A percentile compares a stretch with the other conserved stretches of the same genome.
Evolutionary conservation across 2,797 vertebrate species (phyloP).

Genomic region (Halcyon smyrnensis): DNA sequence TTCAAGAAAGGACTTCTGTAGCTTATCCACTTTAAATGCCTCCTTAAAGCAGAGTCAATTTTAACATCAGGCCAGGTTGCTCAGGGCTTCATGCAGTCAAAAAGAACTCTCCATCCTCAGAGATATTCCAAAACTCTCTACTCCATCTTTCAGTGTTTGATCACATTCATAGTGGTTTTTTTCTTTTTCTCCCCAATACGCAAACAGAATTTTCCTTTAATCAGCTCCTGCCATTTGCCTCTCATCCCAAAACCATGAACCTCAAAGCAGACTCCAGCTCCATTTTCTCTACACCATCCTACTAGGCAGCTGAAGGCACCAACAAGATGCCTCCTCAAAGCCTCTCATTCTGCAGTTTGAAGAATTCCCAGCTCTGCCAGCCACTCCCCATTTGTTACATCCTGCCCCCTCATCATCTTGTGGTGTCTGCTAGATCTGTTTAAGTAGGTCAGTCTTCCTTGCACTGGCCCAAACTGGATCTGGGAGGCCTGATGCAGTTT

Average conservation of each 20-base stretch:
- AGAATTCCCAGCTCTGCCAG: background rate
- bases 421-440: accelerated
- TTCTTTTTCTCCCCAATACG: background rate
- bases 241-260: background rate
- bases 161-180: background rate
- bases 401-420: background rate
- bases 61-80: background rate
- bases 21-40: background rate
- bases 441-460: background rate
- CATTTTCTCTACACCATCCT: background rate
- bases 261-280: background rate
- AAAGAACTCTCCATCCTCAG: background rate
- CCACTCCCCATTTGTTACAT: background rate
- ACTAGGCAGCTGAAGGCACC: background rate
- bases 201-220: background rate
- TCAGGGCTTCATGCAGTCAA: background rate
- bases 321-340: background rate
- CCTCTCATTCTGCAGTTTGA: background rate
- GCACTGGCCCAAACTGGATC: background rate
- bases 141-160: background rate
- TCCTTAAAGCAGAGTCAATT: background rate
- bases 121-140: background rate
- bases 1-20: background rate
- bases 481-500: background rate
- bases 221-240: background rate